Evolutionary conservation across 2,888 invertebrate genomes (phyloP).

Genomic region (Stegophylla sp.): DNA sequence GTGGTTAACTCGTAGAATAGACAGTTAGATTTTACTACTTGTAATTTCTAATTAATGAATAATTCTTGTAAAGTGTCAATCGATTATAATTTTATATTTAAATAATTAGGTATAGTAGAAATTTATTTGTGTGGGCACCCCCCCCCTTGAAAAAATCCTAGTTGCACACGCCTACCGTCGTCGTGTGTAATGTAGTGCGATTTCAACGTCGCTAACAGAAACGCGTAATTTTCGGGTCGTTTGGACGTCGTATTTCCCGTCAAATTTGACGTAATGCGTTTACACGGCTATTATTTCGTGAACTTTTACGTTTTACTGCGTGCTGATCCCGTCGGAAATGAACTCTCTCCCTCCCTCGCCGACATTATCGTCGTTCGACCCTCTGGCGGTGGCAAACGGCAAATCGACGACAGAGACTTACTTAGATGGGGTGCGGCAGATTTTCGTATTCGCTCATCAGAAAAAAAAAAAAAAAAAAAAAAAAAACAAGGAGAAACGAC

Average conservation of each 20-base stretch:
- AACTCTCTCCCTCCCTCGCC: neutral
- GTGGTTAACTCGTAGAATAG: no score
- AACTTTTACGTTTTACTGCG: conserved; percentile 15
- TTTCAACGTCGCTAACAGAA: neutral
- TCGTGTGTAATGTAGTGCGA: neutral
- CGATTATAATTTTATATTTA: no score
- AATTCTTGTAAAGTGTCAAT: no score
- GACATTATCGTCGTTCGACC: neutral
- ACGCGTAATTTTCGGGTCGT: conserved; percentile 21
- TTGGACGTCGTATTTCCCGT: conserved; percentile 3
- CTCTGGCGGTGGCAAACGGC: conserved; percentile 7
- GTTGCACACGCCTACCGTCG: no score
- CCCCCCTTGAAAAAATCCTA: no score
- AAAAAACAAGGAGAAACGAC: conserved; percentile 19
- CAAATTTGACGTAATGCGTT: neutral
- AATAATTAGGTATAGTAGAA: no score
- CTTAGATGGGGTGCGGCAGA: neutral
- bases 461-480: no score
- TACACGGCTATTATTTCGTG: conserved; percentile 1
- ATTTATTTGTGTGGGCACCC: no score
- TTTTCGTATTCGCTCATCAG: neutral
- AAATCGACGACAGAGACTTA: conserved; percentile 26
- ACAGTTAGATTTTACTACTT: no score
- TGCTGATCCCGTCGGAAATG: conserved; percentile 32
- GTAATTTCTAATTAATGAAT: no score